Evolutionary conservation across 2,888 invertebrate species (phyloP).

Genomic region (Brachylomia viminalis): DNA sequence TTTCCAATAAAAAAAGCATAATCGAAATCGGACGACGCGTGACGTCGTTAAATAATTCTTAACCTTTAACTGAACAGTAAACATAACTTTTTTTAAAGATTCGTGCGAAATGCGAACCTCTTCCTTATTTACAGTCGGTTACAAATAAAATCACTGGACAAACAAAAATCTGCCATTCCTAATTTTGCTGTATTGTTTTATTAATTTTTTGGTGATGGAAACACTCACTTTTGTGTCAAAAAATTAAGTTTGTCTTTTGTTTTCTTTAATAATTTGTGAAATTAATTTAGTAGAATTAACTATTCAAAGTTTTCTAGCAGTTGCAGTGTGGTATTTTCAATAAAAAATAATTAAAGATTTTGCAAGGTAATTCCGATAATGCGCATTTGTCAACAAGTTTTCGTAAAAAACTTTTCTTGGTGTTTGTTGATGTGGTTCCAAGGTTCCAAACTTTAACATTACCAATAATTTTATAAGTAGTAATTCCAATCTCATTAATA

Average conservation of each 20-base stretch:
- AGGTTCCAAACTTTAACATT: neutral
- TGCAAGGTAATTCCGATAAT: neutral
- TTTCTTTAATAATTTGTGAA: neutral
- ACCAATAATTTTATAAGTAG: no score
- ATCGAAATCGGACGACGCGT: neutral
- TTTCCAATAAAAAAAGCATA: neutral
- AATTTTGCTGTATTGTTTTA: neutral
- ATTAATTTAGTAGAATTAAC: neutral
- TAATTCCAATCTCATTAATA: neutral
- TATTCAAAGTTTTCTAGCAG: neutral
- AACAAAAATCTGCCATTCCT: constrained; percentile 9
- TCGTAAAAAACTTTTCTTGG: neutral
- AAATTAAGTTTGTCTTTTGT: neutral
- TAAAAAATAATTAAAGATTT: neutral
- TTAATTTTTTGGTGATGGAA: constrained; percentile 23
- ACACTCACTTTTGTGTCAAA: neutral
- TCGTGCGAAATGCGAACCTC: neutral
- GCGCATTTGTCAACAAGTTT: neutral
- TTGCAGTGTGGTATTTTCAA: neutral
- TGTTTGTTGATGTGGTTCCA: neutral
- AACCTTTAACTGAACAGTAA: no score
- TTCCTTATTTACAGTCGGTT: neutral
- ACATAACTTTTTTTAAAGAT: neutral
- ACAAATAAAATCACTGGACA: neutral
- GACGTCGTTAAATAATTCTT: neutral